Conservation (phyloP, 2,888 invertebrate species). For the Ormia ochracea region DNA sequence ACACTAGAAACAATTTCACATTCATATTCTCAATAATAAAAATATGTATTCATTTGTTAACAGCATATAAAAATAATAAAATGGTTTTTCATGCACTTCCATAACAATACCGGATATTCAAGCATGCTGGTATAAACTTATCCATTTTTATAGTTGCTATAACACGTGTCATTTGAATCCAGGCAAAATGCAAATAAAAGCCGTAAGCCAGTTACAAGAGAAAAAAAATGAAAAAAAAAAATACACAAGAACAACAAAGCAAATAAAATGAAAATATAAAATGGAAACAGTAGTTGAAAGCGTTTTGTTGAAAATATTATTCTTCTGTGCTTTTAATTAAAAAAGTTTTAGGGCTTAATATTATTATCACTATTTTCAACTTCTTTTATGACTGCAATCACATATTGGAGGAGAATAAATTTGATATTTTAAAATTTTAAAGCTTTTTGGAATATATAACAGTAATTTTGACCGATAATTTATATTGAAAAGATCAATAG, state of each 20-base stretch:
- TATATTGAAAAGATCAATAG: too few relatives aligned
- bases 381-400: too few relatives aligned
- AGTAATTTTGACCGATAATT: too few relatives aligned
- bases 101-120: slow-evolving; percentile 21
- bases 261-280: neutral
- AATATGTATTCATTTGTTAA: slow-evolving; percentile 64
- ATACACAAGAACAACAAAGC: too few relatives aligned
- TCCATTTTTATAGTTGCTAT: slow-evolving; percentile 30
- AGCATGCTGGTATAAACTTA: slow-evolving; percentile 27
- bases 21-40: slow-evolving; percentile 41
- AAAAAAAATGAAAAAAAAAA: too few relatives aligned
- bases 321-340: neutral
- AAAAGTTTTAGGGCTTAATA: neutral
- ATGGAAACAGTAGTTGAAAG: neutral
- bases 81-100: slow-evolving; percentile 46
- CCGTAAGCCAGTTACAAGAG: neutral
- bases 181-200: neutral
- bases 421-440: too few relatives aligned
- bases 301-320: neutral
- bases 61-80: slow-evolving; percentile 52
- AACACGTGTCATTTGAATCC: slow-evolving; percentile 36
- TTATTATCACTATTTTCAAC: too few relatives aligned
- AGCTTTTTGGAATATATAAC: too few relatives aligned
- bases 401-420: too few relatives aligned
- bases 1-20: neutral